Evolutionary conservation across 2,888 invertebrate genomes (phyloP), one percentile per base, ranked within the genome.

Genomic region (Busseola fusca): DNA sequence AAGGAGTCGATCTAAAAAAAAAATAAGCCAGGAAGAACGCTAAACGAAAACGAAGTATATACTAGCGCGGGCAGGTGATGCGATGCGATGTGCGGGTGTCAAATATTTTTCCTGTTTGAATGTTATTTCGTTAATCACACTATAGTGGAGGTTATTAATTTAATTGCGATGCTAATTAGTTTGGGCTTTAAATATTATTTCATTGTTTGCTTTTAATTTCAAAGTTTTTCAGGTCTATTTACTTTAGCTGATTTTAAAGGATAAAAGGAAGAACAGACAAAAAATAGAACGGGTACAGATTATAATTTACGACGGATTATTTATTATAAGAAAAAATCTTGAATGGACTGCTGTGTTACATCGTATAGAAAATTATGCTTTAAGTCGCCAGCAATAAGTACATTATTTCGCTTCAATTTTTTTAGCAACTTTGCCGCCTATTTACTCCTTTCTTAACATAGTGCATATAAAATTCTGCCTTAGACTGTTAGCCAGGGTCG

Each of bases 101-200:
- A 34, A 34, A 5, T 34, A 3, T 34, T 5, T 3, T 66, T 45
- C 34, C 10, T 57, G 56, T 81, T 81, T 65, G 40, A 54, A 67
- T 74, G n/a, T 78, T 83, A 65, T 75, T 78, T 68, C 37, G 64
- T 50, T 62, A 71, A 74, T 65, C 62, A 76, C 48, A 72, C 56
- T 66, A 34, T 40, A 56, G 21, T 65, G 7, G 45, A 48, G 52
- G 37, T 54, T 56, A 69, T 67, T 74, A 64, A 80, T 76, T 76
- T 74, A 64, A 80, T 76, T 76, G 37, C 57, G 67, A 16, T 54
- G 54, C 56, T 48, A 63, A 45, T 62, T 60, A 50, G 12, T 48
- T 63, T 68, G 59, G 50, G 18, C 30, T 30, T 3, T 16, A 58
- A 64, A 42, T 5, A 10, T 27, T 54, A 56, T 56, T 64, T 25